Evolutionary conservation across 1,140 invertebrate genomes (phyloP).

Genomic region (Cyphomyrmex costatus): DNA sequence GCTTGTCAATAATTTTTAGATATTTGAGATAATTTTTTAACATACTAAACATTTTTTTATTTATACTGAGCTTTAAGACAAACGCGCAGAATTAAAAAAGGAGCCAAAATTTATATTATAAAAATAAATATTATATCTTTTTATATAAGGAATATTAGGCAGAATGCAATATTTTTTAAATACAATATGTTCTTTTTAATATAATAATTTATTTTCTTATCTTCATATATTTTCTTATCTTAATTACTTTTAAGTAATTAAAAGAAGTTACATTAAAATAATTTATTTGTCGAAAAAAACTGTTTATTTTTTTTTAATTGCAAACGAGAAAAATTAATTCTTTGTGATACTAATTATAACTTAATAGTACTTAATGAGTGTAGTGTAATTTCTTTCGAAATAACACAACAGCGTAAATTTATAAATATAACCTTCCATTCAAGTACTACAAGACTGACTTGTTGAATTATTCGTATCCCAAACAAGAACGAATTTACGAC

Average conservation of each 20-base stretch:
- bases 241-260: not conserved
- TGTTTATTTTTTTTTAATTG: not conserved
- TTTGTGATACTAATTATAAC: not conserved
- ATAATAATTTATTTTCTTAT: not conserved
- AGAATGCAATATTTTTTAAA: not conserved
- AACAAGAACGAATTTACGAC: slow-evolving; percentile 21
- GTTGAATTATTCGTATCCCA: not conserved
- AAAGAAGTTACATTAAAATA: not conserved
- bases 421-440: slow-evolving; percentile 33
- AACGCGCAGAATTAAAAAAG: not conserved
- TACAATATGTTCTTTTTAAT: too few species aligned
- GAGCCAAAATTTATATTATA: not conserved
- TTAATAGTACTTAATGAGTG: not conserved
- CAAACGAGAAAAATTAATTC: not conserved
- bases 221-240: not conserved
- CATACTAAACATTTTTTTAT: not conserved
- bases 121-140: too few species aligned
- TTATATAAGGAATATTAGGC: not conserved
- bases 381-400: not conserved
- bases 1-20: not conserved
- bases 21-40: not conserved
- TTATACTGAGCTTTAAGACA: not conserved
- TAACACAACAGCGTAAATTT: not conserved
- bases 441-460: not conserved
- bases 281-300: not conserved